Conservation (phyloP, 2,888 invertebrate species). For the Hirtodrosophila cameraria region DNA sequence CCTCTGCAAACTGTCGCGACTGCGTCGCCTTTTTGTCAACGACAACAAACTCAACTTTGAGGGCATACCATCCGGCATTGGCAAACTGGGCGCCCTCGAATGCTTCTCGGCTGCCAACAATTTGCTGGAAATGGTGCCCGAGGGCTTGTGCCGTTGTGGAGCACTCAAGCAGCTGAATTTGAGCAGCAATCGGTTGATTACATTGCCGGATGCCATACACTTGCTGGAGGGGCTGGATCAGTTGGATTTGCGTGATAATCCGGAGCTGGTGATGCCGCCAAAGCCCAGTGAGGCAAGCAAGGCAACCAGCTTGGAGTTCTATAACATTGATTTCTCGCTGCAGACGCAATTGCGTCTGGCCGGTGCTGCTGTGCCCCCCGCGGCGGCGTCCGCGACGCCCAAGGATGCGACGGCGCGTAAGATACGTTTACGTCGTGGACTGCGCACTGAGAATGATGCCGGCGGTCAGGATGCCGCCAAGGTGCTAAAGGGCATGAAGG, state of each 20-base stretch:
- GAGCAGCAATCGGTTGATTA: conserved; percentile 96
- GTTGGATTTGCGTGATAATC: conserved; percentile 96
- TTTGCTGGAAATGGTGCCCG: conserved; percentile 98
- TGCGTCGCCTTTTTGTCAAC: conserved; percentile 96
- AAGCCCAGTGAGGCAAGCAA: conserved; percentile 93
- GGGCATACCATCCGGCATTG: conserved; percentile 98
- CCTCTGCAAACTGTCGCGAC: conserved; percentile 92
- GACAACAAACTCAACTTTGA: conserved; percentile 98
- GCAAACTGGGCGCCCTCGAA: conserved; percentile 96
- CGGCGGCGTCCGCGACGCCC: conserved; percentile 87
- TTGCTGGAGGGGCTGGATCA: conserved; percentile 94
- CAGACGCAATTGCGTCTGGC: conserved; percentile 96
- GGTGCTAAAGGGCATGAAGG: conserved; percentile 91
- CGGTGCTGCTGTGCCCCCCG: conserved; percentile 93
- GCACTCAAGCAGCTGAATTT: conserved; percentile 96
- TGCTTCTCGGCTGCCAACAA: conserved; percentile 98
- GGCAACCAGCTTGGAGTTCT: conserved; percentile 94
- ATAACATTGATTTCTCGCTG: conserved; percentile 99
- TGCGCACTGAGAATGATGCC: conserved; percentile 88
- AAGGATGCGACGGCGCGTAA: conserved; percentile 98
- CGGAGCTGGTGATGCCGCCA: conserved; percentile 98
- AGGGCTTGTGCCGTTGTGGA: conserved; percentile 98
- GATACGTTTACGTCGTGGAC: conserved; percentile 92
- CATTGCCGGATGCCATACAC: conserved; percentile 98
- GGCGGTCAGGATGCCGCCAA: conserved; percentile 95